phyloP scores from a whole-genome alignment of 2,888 invertebrate species.

The Drosophila neotestacea region DNA sequence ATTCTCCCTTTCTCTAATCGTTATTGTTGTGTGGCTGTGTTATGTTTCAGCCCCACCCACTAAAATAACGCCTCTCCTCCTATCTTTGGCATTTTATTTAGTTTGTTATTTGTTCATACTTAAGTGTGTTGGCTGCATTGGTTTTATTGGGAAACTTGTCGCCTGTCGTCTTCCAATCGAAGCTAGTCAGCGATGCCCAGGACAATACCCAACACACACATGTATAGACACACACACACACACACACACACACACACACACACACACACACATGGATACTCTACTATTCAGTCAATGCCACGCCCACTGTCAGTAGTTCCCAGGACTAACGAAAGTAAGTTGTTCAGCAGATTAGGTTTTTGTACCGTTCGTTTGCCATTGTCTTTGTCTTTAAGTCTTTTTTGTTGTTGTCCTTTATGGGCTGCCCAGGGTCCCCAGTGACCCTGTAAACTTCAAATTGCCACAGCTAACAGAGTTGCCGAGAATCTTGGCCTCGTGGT shows the following conservation, averaged over 20 bases:
- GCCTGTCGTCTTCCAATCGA: constrained; percentile 81
- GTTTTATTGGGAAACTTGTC: constrained; percentile 81
- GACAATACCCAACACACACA: constrained; percentile 65
- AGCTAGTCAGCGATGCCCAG: constrained; percentile 73
- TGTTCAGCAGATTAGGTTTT: constrained; percentile 78
- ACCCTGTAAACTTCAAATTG: constrained; percentile 80
- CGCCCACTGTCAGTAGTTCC: constrained; percentile 40
- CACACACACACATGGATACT: constrained; percentile 24
- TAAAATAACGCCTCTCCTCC: constrained; percentile 1
- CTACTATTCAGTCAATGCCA: constrained; percentile 15
- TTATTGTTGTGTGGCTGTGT: constrained; percentile 59
- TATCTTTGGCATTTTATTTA: constrained; percentile 76
- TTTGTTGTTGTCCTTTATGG: constrained; percentile 58
- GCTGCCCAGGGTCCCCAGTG: constrained; percentile 62
- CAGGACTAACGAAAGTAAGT: constrained; percentile 65
- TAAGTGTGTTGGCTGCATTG: constrained; percentile 80
- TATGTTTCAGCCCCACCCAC: constrained; percentile 45
- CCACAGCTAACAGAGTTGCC: constrained; percentile 63
- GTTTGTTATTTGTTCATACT: constrained; percentile 81
- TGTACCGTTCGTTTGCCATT: constrained; percentile 62
- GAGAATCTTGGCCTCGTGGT: constrained; percentile 13
- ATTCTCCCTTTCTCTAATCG: constrained; percentile 38
- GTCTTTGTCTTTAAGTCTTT: constrained; percentile 71
- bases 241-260: constrained; percentile 29
- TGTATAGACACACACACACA: constrained; percentile 25